Conservation (phyloP, 2,888 invertebrate species). For the Rhagophthalmus giganteus region DNA sequence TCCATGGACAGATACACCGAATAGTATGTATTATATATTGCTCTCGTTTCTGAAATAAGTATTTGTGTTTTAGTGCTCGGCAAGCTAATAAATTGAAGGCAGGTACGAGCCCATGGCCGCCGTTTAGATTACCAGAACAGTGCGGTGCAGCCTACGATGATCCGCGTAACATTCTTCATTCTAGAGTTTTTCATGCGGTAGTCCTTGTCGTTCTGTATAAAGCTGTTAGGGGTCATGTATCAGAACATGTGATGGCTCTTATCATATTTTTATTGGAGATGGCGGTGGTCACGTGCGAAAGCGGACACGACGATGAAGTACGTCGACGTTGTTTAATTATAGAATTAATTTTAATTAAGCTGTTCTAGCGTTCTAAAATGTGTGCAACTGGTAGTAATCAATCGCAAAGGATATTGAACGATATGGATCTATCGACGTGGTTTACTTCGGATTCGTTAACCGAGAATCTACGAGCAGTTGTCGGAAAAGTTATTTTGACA, state of each 20-base stretch:
- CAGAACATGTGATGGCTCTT: constrained; percentile 87
- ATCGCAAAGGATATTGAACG: constrained; percentile 54
- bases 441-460: constrained; percentile 74
- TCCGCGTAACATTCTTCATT: constrained; percentile 65
- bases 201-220: constrained; percentile 83
- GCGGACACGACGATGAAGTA: constrained; percentile 53
- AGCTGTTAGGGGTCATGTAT: constrained; percentile 75
- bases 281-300: constrained; percentile 63
- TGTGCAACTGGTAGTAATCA: constrained; percentile 52
- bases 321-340: too few relatives aligned
- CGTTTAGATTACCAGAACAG: constrained; percentile 72
- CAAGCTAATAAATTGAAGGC: constrained; percentile 49
- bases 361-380: constrained; percentile 54
- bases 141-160: constrained; percentile 69
- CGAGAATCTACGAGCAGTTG: constrained; percentile 73
- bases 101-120: constrained; percentile 69
- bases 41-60: background rate
- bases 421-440: constrained; percentile 66
- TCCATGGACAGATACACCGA: constrained; percentile 92
- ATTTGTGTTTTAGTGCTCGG: constrained; percentile 42
- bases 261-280: constrained; percentile 86
- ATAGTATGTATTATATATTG: constrained; percentile 71
- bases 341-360: too few relatives aligned
- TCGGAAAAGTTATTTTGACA: constrained; percentile 64
- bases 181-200: constrained; percentile 70